Base-by-base conservation (phyloP, 2,888 invertebrate genomes). In the Hyposoter didymator region DNA sequence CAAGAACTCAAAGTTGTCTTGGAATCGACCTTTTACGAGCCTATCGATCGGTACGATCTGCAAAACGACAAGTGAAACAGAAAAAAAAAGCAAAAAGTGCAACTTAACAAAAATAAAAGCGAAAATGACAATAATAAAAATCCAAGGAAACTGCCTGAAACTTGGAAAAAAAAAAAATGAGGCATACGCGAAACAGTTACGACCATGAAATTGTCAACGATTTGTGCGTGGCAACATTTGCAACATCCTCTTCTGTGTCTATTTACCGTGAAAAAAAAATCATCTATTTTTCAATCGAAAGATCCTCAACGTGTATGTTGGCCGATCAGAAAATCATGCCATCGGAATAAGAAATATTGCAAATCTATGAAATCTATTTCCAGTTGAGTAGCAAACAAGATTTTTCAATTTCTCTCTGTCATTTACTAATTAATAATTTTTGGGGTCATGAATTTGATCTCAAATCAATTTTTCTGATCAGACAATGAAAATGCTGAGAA, bases 1-100 rank as follows among this genome's bases (percentile, higher is more conserved):
- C 92, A 99, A 97, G 95, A 99, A 99, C 95, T 99, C 99, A 96
- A 99, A 99, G 96, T 99, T 99, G 96, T 99, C 99, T 96, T 99
- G 99, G 95, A 99, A 99, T 92, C 98, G 97, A 94, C 98, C 99
- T 95, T 99, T 99, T 94, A 99, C 98, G 96, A 99, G 96, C 95
- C 96, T 97, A 95, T 98, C 98, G 94, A 98, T 98, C 91, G 98
- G 97, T 94, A 98, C 97, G 94, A 98, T 97, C 98, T 98, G 96
- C 93, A 95, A 39, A 95, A 93, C 89, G 90, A 92, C 90, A 88
- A 59, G 88, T 86, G 87, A 87, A 90, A 76, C 84, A 91, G 90
- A 43, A 79, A 64, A 67, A 75, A 45, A 82, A 66, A 85, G 83
- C 52, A 19, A 52, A 72, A 83, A 82, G 67, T 67, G 73, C 52